Evolutionary conservation across 2,888 invertebrate genomes (phyloP).

Genomic region (Limnephilus rhombicus): DNA sequence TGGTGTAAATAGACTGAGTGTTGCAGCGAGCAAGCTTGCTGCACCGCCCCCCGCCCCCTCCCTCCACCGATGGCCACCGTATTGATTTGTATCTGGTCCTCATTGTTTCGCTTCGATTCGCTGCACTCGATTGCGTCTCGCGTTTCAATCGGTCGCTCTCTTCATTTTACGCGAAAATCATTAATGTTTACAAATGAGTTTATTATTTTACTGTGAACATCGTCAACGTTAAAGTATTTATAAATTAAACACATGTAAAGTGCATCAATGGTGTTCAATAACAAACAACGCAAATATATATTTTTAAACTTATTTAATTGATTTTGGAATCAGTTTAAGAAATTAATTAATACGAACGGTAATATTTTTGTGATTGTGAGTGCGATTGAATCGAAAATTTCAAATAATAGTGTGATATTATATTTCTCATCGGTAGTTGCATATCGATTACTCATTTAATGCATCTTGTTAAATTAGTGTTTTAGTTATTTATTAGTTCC

Average conservation of each 20-base stretch:
- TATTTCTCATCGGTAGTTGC: background rate
- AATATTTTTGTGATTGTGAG: constrained; percentile 17
- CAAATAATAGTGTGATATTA: background rate
- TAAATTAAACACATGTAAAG: background rate
- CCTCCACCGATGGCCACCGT: constrained; percentile 79
- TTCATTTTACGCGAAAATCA: constrained; percentile 34
- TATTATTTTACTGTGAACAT: background rate
- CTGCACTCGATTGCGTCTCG: constrained; percentile 63
- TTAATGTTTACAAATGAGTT: background rate
- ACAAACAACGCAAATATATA: background rate
- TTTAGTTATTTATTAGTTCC: background rate
- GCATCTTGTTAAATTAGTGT: background rate
- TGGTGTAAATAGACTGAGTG: constrained; percentile 67
- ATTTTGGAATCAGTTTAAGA: background rate
- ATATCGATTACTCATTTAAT: background rate
- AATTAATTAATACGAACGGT: background rate
- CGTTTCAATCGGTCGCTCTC: constrained; percentile 30
- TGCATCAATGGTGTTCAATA: constrained; percentile 3
- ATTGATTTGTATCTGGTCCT: constrained; percentile 71
- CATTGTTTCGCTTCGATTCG: constrained; percentile 64
- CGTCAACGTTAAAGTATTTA: background rate
- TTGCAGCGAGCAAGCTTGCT: constrained; percentile 71
- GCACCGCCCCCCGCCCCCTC: constrained; percentile 70
- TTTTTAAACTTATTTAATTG: background rate
- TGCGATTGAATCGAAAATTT: background rate